Evolutionary conservation across 2,888 invertebrate species (phyloP), one percentile per base, ranked within the genome.

Genomic region (Tiphia femorata): DNA sequence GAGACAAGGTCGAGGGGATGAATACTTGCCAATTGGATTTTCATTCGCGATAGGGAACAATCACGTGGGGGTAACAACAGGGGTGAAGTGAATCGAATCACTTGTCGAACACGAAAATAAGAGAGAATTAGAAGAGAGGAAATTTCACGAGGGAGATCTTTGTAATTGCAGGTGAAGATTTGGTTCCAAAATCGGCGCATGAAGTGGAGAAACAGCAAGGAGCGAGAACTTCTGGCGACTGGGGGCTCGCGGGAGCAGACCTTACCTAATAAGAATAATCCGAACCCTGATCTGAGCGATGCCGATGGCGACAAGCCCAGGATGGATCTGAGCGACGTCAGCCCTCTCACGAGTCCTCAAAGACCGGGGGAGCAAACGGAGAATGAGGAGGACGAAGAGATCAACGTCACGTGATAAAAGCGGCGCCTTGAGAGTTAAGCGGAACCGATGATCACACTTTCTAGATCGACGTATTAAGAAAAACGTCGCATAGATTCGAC

Each of bases 191-290:
- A 98, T 83, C 91, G 98, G 0, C 91, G 98, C 50, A 98, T 98
- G 98, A 98, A 96, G 84, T 98, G 98, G 98, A 89, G 98, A 49
- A 98, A 98, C 85, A 96, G 96, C 3, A 98, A 98, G 85, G 98
- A 98, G 83, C 88, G 97, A 25, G 97, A 98, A 84, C 88, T 97
- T 0, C 86, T 98, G 19, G 97, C 97, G 0, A 92, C 92, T 16
- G 97, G 97, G 0, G 97, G 97, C 1, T 95, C 96, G 5, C 88
- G 97, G 21, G 97, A 97, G 78, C 96, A 97, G 84, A 97, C 97
- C 0, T 86, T 98, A 19, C 97, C 97, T 0, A 97, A 96, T 84
- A 97, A 97, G 83, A 96, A 96, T 86, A 97, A 97, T 83, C 97
- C 97, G 0, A 95, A 97, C 83, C 97, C 97, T 0, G 97, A 97